Percentiles rank a stretch among this genome's conserved stretches.
phyloP scores from a whole-genome alignment of 1,140 invertebrate genomes.

The Hyphantria cunea region DNA sequence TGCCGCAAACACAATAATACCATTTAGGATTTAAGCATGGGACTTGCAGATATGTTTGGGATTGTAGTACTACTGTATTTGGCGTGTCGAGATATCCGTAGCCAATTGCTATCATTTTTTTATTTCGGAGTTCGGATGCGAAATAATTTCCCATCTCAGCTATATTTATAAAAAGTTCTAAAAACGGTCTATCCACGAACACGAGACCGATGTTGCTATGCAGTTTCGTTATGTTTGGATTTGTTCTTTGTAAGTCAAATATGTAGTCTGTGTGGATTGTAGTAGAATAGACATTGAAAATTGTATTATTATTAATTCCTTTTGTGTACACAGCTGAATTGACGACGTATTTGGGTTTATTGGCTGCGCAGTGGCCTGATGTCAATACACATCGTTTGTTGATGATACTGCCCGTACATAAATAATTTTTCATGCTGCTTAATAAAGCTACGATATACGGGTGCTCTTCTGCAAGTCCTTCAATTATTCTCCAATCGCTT shows the following conservation, averaged over 20 bases:
- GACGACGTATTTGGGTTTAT: slow-evolving; percentile 42
- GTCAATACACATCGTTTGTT: slow-evolving; percentile 50
- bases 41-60: slow-evolving; percentile 48
- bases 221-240: slow-evolving; percentile 42
- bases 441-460: slow-evolving; percentile 58
- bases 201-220: slow-evolving; percentile 60
- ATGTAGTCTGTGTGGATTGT: slow-evolving; percentile 48
- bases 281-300: slow-evolving; percentile 43
- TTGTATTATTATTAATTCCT: slow-evolving; percentile 35
- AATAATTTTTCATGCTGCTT: slow-evolving; percentile 40
- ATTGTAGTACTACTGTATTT: slow-evolving; percentile 42
- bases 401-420: slow-evolving; percentile 54
- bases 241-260: slow-evolving; percentile 35
- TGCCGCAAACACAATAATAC: slow-evolving; percentile 65
- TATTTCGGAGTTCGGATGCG: slow-evolving; percentile 48
- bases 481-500: slow-evolving; percentile 45
- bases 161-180: slow-evolving; percentile 39
- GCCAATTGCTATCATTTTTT: slow-evolving; percentile 46
- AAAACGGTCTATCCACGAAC: slow-evolving; percentile 36
- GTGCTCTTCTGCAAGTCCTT: slow-evolving; percentile 52
- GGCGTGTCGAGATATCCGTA: slow-evolving; percentile 42
- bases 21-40: slow-evolving; percentile 59
- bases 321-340: slow-evolving; percentile 41
- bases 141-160: slow-evolving; percentile 45
- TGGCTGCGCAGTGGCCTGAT: slow-evolving; percentile 48